These are phyloP conservation scores for Diorhabda elongata DNA, from an alignment of 1,140 invertebrate species.

Conservation along the genomic window DNA sequence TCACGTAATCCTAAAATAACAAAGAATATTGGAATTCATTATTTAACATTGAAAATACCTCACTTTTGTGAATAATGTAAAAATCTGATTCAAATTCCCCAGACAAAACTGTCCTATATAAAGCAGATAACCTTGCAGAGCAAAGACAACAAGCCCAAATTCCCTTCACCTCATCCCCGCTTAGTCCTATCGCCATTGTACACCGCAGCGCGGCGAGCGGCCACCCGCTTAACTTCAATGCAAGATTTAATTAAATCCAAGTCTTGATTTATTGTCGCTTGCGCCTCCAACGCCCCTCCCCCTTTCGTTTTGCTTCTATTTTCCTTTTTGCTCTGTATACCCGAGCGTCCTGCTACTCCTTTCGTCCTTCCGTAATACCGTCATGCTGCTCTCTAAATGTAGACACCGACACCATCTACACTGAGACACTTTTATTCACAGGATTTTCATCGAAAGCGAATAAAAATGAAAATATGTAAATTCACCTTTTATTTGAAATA, in stretches of 20 bases:
- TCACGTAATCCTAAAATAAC: too few relatives aligned
- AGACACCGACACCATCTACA: too few relatives aligned
- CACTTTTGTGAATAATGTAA: too few relatives aligned
- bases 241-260: slow-evolving; percentile 54
- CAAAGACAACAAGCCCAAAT: slow-evolving; percentile 17
- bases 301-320: slow-evolving; percentile 21
- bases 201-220: slow-evolving; percentile 49
- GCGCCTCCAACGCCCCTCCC: slow-evolving; percentile 30
- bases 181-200: slow-evolving; percentile 39
- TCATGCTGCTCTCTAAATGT: too few relatives aligned
- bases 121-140: slow-evolving; percentile 13
- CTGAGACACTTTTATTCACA: too few relatives aligned
- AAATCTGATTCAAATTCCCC: too few relatives aligned
- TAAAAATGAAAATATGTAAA: too few relatives aligned
- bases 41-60: too few relatives aligned
- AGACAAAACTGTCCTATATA: not conserved
- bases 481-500: too few relatives aligned
- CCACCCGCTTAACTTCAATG: slow-evolving; percentile 50
- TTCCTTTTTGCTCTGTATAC: slow-evolving; percentile 30
- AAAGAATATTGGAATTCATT: too few relatives aligned
- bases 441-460: too few relatives aligned
- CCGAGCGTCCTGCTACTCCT: slow-evolving; percentile 3
- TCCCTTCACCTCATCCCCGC: slow-evolving; percentile 14
- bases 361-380: not conserved
- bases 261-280: slow-evolving; percentile 59